Evolutionary conservation across 2,113 vertebrate species (phyloP).

Genomic region (Hippoglossus stenolepis): DNA sequence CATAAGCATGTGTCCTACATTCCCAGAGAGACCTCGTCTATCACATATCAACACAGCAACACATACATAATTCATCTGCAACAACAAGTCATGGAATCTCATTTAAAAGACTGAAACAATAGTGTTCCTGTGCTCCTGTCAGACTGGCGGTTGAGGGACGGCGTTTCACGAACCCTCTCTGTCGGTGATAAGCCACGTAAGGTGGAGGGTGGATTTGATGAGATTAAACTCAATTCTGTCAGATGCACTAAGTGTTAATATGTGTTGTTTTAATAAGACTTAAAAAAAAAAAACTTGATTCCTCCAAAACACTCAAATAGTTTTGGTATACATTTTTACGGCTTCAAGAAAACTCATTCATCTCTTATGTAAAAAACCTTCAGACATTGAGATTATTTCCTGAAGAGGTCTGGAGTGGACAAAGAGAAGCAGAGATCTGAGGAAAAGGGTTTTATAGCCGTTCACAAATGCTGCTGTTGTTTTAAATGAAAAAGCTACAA

Average conservation of each 20-base stretch:
- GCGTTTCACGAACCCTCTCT: slow-evolving; percentile 37
- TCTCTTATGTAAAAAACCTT: not conserved
- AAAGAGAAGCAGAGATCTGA: no score
- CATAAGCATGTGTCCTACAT: slow-evolving; percentile 80
- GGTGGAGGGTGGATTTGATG: slow-evolving; percentile 42
- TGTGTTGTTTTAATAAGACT: slow-evolving; percentile 24
- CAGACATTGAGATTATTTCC: not conserved
- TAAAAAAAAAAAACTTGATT: slow-evolving; percentile 23
- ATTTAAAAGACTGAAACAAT: slow-evolving; percentile 75
- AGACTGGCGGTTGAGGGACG: slow-evolving; percentile 68
- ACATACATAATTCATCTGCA: slow-evolving; percentile 78
- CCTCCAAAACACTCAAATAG: not conserved
- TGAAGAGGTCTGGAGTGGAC: not conserved
- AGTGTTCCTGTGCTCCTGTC: slow-evolving; percentile 66
- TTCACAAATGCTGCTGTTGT: not conserved
- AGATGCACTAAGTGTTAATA: slow-evolving; percentile 16
- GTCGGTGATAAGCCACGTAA: slow-evolving; percentile 34
- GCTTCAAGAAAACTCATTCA: not conserved
- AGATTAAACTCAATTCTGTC: slow-evolving; percentile 46
- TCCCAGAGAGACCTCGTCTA: slow-evolving; percentile 67
- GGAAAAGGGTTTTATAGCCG: no score
- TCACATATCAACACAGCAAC: slow-evolving; percentile 68
- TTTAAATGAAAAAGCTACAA: slow-evolving; percentile 1
- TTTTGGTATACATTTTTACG: not conserved
- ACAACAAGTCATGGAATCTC: slow-evolving; percentile 68